A percentile compares a stretch with the other conserved stretches of the same genome.
These are phyloP conservation scores for Copidosoma aretas DNA, from an alignment of 2,888 invertebrate genomes.

Conservation along the genomic window DNA sequence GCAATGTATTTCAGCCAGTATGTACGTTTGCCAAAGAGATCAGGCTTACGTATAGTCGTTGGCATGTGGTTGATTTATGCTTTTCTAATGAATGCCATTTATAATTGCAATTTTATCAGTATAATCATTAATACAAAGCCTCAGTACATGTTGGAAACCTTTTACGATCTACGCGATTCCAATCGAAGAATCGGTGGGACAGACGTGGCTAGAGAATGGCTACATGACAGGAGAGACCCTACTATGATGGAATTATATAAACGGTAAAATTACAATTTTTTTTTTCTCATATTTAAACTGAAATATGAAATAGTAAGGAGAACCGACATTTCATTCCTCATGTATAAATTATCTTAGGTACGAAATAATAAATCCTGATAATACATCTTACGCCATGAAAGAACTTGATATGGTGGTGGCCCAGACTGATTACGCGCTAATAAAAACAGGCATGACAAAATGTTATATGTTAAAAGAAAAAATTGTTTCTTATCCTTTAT, in stretches of 20 bases:
- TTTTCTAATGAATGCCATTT: slow-evolving; percentile 19
- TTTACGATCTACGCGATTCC: too few species aligned
- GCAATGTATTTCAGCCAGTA: too few species aligned
- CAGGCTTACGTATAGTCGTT: slow-evolving; percentile 14
- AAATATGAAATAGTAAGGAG: too few species aligned
- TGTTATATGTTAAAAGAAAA: slow-evolving; percentile 14
- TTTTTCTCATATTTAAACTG: too few species aligned
- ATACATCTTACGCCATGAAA: slow-evolving; percentile 8
- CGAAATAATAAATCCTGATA: slow-evolving; percentile 16
- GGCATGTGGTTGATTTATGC: slow-evolving; percentile 18
- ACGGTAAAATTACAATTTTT: slow-evolving; percentile 9
- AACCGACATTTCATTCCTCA: too few species aligned
- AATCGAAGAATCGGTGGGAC: too few species aligned
- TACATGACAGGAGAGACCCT: slow-evolving; percentile 7
- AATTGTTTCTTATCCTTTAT: slow-evolving; percentile 24
- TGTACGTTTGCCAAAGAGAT: slow-evolving; percentile 7
- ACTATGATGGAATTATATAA: slow-evolving; percentile 18
- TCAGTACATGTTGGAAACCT: not conserved
- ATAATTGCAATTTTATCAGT: slow-evolving; percentile 25
- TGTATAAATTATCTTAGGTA: slow-evolving; percentile 3
- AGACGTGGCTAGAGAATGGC: slow-evolving; percentile 23
- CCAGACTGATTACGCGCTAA: slow-evolving; percentile 14
- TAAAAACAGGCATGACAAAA: slow-evolving; percentile 8
- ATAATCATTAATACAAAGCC: slow-evolving; percentile 12
- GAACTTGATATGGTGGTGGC: slow-evolving; percentile 17